Percentiles rank a stretch among this genome's conserved stretches.
phyloP scores from a whole-genome alignment of 2,888 invertebrate species.

The Dicyrtomina minuta region DNA sequence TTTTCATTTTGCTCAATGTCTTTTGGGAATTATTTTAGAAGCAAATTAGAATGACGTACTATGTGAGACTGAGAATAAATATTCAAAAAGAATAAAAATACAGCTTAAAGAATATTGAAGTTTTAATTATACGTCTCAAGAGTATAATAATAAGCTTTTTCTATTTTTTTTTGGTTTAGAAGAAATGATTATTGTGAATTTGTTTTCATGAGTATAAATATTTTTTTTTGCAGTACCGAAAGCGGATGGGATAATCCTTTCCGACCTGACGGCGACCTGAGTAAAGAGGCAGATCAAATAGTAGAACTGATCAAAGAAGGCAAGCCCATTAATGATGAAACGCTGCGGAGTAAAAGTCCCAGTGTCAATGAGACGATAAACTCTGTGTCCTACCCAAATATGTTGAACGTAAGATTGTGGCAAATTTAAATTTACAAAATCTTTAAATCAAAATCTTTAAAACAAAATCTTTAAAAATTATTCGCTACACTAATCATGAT shows the following conservation, averaged over 20 bases:
- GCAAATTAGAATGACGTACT: no score
- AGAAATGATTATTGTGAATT: no score
- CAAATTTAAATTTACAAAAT: no score
- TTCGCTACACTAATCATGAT: neutral
- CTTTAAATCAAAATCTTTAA: neutral
- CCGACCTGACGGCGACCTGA: conserved; percentile 92
- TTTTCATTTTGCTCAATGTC: no score
- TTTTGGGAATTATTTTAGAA: no score
- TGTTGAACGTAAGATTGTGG: conserved; percentile 36
- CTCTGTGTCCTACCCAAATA: conserved; percentile 45
- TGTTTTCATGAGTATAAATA: no score
- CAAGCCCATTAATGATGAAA: conserved; percentile 68
- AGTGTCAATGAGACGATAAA: conserved; percentile 50
- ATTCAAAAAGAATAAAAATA: no score
- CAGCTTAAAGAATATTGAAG: no score
- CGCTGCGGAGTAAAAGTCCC: conserved; percentile 52
- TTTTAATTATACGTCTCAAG: no score
- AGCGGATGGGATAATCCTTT: conserved; percentile 98
- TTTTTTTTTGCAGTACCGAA: conserved; percentile 71
- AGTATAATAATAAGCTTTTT: no score
- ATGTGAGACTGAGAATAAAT: no score
- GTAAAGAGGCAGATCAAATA: conserved; percentile 92
- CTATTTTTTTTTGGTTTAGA: no score
- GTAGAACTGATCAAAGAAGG: conserved; percentile 91
- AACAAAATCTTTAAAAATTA: neutral